Base-by-base conservation (phyloP, 2,888 invertebrate species). In the Drosophila meridionalis region DNA sequence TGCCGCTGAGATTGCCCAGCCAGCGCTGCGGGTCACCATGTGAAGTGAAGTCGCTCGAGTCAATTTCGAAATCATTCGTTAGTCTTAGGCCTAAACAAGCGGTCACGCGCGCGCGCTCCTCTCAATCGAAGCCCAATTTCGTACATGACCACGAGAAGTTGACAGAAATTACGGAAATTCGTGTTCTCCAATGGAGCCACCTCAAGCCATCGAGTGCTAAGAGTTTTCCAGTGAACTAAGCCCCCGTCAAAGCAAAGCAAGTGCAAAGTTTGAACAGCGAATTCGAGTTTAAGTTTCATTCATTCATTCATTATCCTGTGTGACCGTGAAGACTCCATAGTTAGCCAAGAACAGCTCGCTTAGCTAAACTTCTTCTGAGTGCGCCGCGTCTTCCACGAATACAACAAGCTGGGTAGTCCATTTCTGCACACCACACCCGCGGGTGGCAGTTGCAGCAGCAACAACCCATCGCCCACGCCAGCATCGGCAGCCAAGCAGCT, bases 341-440 rank as follows among this genome's bases (percentile, higher is more conserved):
- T 26, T 28, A 6, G 34, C 34, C 12, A 9, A 26, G 1, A 14
- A 7, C 6, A 40, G 48, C 38, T 48, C 2, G 48, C 30, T 36
- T 42, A 47, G 47, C 34, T 36, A 2, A 36, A 26, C 34, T 28
- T 50, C 36, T 62, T 59, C 36, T 32, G 45, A 66, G 68, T 72
- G 81, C 52, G 40, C 38, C 65, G 52, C 63, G 65, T 66, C n/a
- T 38, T 38, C 5, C 55, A 50, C 62, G 60, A 45, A 50, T 38
- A 57, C 53, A 60, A 75, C 90, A 93, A 91, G 91, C 93, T 93
- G 93, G 93, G 93, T 93, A 93, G 93, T 91, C 93, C 93, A 83
- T 93, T 92, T 80, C 87, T 93, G 78, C 89, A 88, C 67, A 69
- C 81, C 67, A 90, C 90, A 87, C 90, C 92, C 81, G 90, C 92